A percentile compares a stretch with the other conserved stretches of the same genome.
These are phyloP conservation scores for Exaiptasia diaphana DNA, from an alignment of 64 coral and sea anemone genomes.

Conservation along the genomic window DNA sequence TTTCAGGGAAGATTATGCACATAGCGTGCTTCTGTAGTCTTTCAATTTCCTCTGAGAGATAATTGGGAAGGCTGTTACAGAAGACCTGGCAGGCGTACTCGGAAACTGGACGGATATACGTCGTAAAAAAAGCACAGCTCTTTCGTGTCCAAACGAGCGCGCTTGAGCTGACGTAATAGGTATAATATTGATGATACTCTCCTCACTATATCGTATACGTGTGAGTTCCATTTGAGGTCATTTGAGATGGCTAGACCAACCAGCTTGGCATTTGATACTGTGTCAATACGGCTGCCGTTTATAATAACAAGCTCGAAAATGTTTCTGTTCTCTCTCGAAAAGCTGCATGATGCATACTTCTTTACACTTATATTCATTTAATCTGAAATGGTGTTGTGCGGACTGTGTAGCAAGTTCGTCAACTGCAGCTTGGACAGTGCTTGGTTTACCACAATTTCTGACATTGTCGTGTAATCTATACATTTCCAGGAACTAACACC, in stretches of 20 bases:
- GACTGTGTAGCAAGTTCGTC: constrained; percentile 2
- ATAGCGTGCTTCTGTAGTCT: constrained; percentile 9
- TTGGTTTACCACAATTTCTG: neutral
- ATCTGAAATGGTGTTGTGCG: neutral
- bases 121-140: neutral
- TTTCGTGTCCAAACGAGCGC: neutral
- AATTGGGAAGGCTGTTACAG: constrained; percentile 1
- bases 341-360: constrained; percentile 19
- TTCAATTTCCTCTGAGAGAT: constrained; percentile 37
- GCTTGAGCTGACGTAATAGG: neutral
- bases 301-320: constrained; percentile 19
- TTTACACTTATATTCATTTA: constrained; percentile 23
- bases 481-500: constrained; percentile 7
- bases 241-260: neutral
- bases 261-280: neutral
- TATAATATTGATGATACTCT: neutral
- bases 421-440: neutral
- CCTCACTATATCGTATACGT: neutral
- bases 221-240: neutral
- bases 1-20: constrained; percentile 18
- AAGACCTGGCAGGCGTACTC: constrained; percentile 32
- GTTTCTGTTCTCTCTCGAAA: neutral
- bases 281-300: neutral
- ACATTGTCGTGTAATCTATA: constrained; percentile 5
- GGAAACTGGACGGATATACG: constrained; percentile 17